Base-by-base conservation (phyloP, 2,113 vertebrate genomes). In the Prunella fulvescens region DNA sequence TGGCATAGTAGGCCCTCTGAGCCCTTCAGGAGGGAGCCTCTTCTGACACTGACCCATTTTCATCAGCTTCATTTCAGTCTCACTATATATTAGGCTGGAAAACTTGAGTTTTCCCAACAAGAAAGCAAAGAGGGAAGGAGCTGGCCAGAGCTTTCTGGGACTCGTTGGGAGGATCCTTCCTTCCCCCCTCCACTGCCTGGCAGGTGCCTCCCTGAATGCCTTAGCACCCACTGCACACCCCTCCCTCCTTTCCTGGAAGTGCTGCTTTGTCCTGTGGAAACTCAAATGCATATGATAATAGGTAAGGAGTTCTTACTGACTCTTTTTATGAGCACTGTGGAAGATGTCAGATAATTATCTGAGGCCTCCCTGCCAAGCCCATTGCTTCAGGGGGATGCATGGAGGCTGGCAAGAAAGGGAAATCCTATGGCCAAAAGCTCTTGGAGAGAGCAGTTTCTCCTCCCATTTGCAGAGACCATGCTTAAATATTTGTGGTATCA, bases 401-500 rank as follows among this genome's bases (percentile, higher is more conserved):
- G 74, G 65, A 88, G 74, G 50, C 64, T 96, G 94, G 94, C 72
- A 88, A 94, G 86, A 31, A 24, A 88, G 71, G 74, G 35, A 77
- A 86, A 86, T 73, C 50, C 85, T n/a, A 65, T 14, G 42, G 87
- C 90, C 92, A 95, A 71, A 83, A 92, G 54, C 87, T 91, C 83
- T 86, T 80, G 81, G 85, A 95, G 71, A 51, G 76, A 97, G 79
- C 54, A 80, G 58, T 83, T 92, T 94, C 84, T 90, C 94, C 94
- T 95, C 95, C 94, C 79, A 64, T 81, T 93, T 64, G 74, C 71
- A 62, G 47, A 95, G 78, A 70, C 89, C 90, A 74, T 74, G 47
- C 78, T 93, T 82, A 86, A 80, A 94, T 95, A 93, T 94, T 94
- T 96, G 81, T 88, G 74, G 90, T 88, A 66, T 95, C 74, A 77